Base-by-base conservation (phyloP, 2,888 invertebrate species). In the Eupeodes luniger region DNA sequence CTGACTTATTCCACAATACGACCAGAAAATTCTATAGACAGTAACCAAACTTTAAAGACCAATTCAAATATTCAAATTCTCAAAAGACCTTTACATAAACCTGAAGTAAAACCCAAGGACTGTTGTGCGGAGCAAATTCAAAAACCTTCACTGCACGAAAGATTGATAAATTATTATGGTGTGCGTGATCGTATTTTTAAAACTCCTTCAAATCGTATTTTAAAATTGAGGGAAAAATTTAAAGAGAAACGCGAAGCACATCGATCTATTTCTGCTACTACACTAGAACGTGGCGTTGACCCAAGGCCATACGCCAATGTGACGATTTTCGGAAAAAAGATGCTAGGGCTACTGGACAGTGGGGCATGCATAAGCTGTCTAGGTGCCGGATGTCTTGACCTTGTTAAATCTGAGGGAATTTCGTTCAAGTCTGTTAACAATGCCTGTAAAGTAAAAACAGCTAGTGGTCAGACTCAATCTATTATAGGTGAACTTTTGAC, bases 101-200 rank as follows among this genome's bases (percentile, higher is more conserved):
- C 61, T 36, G 36, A 36, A 36, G 61, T 61, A 55, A 19, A 11
- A 19, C 55, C 27, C 27, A 27, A 55, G 5, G 10, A 55, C 19
- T 55, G 6, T 55, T 55, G 47, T 47, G 11, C 55, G 19, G 27
- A 55, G 10, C 55, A 11, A 19, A 19, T 7, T 55, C 55, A 61
- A 11, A 61, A 61, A 61, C 36, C 14, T 36, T 61, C 34, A 61
- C 61, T 61, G 7, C 36, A 61, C 61, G 14, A 61, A 36, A 61
- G 61, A 36, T 61, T 61, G 19, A 16, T 36, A 9, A 59, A 59
- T 34, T 59, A 59, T 59, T 59, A 27, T 34, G 34, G 34, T 27
- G 59, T 34, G 34, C 59, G 59, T 59, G 11, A 34, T 12, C 59
- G 59, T 59, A 59, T 59, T 59, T 59, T 59, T 16, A 59, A 59